Percentiles rank a stretch among this genome's conserved stretches.
Conservation (phyloP, 2,797 vertebrate genomes). For the Ataeniobius toweri region DNA sequence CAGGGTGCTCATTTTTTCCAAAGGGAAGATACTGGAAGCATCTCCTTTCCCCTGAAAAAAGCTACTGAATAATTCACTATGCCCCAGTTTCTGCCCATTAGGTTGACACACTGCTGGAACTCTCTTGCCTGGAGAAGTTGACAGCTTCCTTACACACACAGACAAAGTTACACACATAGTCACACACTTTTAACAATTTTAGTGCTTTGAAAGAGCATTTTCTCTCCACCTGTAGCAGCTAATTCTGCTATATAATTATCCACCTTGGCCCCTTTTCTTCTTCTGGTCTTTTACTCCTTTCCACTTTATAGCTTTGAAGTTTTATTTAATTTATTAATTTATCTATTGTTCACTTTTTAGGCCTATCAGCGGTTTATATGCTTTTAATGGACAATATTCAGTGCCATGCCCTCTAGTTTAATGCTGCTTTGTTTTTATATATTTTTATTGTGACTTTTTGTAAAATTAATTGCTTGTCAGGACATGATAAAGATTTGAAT, state of each 20-base stretch:
- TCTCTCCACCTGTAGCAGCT: conserved; percentile 21
- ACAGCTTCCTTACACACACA: conserved; percentile 73
- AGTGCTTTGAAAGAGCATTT: conserved; percentile 28
- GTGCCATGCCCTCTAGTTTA: too few relatives aligned
- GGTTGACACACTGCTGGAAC: conserved; percentile 81
- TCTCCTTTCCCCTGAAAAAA: conserved; percentile 79
- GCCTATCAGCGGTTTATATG: too few relatives aligned
- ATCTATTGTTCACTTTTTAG: too few relatives aligned
- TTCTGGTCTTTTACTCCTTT: conserved; percentile 6
- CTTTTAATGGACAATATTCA: too few relatives aligned
- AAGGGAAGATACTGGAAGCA: conserved; percentile 69
- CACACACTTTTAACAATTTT: conserved; percentile 29
- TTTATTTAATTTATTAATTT: too few relatives aligned
- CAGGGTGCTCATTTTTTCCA: conserved; percentile 58
- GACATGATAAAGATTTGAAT: too few relatives aligned
- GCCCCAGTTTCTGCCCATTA: conserved; percentile 85
- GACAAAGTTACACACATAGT: conserved; percentile 9
- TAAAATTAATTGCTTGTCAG: too few relatives aligned
- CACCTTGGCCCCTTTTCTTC: conserved; percentile 15
- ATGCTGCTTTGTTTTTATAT: too few relatives aligned
- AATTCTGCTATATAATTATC: conserved; percentile 43
- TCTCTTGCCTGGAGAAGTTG: conserved; percentile 77
- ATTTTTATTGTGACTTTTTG: too few relatives aligned
- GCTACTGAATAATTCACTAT: conserved; percentile 83
- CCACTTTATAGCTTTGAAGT: conserved; percentile 8